Conservation (phyloP, 2,888 invertebrate species). For the Esperia sulphurella region DNA sequence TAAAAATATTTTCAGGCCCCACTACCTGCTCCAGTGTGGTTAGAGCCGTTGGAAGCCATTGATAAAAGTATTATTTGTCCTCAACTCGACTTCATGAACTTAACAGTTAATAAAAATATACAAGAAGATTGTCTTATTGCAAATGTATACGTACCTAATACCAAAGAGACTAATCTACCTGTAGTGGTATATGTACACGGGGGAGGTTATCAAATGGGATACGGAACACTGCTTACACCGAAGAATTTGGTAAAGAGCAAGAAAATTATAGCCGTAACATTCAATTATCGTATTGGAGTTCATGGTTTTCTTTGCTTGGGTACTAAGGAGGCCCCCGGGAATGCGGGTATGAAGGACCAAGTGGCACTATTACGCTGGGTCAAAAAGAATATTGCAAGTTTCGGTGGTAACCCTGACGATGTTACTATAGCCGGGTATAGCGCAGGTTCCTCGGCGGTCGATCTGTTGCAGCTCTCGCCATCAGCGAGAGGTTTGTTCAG, state of each 20-base stretch:
- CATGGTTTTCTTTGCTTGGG: slow-evolving; percentile 36
- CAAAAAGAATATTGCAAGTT: slow-evolving; percentile 38
- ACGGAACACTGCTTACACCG: slow-evolving; percentile 14
- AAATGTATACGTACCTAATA: slow-evolving; percentile 47
- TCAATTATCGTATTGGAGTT: slow-evolving; percentile 35
- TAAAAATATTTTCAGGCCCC: slow-evolving; percentile 28
- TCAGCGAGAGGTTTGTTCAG: slow-evolving; percentile 35
- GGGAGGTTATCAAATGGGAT: slow-evolving; percentile 28
- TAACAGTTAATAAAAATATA: background rate
- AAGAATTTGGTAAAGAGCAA: slow-evolving; percentile 21
- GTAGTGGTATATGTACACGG: slow-evolving; percentile 34
- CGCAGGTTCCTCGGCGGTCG: slow-evolving; percentile 37
- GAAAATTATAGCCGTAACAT: slow-evolving; percentile 26
- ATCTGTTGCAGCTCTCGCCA: slow-evolving; percentile 37
- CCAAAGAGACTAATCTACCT: slow-evolving; percentile 26
- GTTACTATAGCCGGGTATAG: slow-evolving; percentile 40
- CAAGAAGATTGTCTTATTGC: slow-evolving; percentile 51
- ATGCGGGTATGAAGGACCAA: slow-evolving; percentile 45
- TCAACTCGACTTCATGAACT: slow-evolving; percentile 14
- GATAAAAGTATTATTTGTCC: slow-evolving; percentile 29
- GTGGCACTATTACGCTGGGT: slow-evolving; percentile 45
- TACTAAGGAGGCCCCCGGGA: slow-evolving; percentile 38
- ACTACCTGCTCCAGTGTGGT: slow-evolving; percentile 33
- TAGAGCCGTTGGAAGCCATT: slow-evolving; percentile 24
- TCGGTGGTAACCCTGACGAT: slow-evolving; percentile 45